Percentiles rank a stretch among this genome's conserved stretches.
Evolutionary conservation across 2,797 vertebrate species (phyloP).

Genomic region (Sebastes variabilis): DNA sequence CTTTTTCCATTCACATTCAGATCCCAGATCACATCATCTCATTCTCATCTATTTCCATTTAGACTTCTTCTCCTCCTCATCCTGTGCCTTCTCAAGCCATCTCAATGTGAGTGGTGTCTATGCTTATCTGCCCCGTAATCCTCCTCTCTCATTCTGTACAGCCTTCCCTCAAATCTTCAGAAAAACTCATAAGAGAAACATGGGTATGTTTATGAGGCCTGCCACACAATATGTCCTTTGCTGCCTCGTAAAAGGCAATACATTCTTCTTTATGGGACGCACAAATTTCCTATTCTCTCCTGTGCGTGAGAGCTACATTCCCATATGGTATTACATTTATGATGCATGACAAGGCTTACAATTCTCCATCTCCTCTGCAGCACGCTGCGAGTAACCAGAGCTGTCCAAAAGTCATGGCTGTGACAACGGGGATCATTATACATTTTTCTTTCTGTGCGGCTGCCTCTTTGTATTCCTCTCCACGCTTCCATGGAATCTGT

Average conservation of each 20-base stretch:
- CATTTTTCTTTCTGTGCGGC: slow-evolving; percentile 60
- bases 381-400: slow-evolving; percentile 53
- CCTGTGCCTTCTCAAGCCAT: slow-evolving; percentile 44
- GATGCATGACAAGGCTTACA: slow-evolving; percentile 68
- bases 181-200: slow-evolving; percentile 62
- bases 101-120: slow-evolving; percentile 62
- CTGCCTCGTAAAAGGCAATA: slow-evolving; percentile 52
- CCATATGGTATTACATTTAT: slow-evolving; percentile 70
- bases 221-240: slow-evolving; percentile 57
- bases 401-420: slow-evolving; percentile 71
- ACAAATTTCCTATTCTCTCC: slow-evolving; percentile 56
- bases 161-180: slow-evolving; percentile 40
- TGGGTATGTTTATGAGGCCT: slow-evolving; percentile 62
- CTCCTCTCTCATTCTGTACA: slow-evolving; percentile 27
- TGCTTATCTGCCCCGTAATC: slow-evolving; percentile 62
- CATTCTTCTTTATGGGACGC: slow-evolving; percentile 56
- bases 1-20: slow-evolving; percentile 63
- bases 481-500: slow-evolving; percentile 59
- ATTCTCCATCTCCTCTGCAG: slow-evolving; percentile 65
- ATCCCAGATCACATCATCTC: slow-evolving; percentile 58
- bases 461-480: slow-evolving; percentile 65
- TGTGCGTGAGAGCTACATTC: slow-evolving; percentile 47
- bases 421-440: slow-evolving; percentile 70
- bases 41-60: slow-evolving; percentile 57
- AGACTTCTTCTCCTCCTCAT: slow-evolving; percentile 22